These are phyloP conservation scores for Theodoxus fluviatilis DNA, from an alignment of 2,888 invertebrate genomes.

Conservation along the genomic window DNA sequence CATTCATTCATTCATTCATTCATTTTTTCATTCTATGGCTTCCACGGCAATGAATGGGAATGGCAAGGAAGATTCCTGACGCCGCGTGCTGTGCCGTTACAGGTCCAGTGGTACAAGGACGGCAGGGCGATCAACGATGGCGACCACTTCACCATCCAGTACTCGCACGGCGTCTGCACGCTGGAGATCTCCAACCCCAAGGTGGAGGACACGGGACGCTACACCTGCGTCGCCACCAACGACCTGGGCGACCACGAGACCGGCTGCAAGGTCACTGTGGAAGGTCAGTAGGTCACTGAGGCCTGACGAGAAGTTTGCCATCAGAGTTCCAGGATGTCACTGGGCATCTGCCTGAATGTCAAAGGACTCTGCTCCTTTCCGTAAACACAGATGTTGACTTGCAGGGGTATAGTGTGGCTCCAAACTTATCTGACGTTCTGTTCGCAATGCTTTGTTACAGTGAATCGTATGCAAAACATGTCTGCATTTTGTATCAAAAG, in stretches of 20 bases:
- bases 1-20: too few species aligned
- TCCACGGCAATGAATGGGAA: background rate
- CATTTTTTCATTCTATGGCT: too few species aligned
- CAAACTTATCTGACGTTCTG: too few species aligned
- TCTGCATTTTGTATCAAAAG: too few species aligned
- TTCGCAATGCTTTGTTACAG: too few species aligned
- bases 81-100: constrained; percentile 27
- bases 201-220: constrained; percentile 94
- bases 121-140: constrained; percentile 88
- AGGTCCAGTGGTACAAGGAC: constrained; percentile 80
- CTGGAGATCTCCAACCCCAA: constrained; percentile 95
- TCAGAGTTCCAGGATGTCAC: too few species aligned
- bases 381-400: too few species aligned
- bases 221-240: constrained; percentile 92
- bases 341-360: too few species aligned
- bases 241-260: constrained; percentile 94
- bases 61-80: background rate
- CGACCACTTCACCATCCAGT: constrained; percentile 80
- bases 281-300: constrained; percentile 46
- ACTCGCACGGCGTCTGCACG: constrained; percentile 93
- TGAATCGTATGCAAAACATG: too few species aligned
- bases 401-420: too few species aligned
- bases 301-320: too few species aligned
- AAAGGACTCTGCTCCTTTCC: too few species aligned
- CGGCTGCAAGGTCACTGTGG: constrained; percentile 75